phyloP scores from a whole-genome alignment of 1,140 invertebrate genomes.

The Eriocheir sinensis region DNA sequence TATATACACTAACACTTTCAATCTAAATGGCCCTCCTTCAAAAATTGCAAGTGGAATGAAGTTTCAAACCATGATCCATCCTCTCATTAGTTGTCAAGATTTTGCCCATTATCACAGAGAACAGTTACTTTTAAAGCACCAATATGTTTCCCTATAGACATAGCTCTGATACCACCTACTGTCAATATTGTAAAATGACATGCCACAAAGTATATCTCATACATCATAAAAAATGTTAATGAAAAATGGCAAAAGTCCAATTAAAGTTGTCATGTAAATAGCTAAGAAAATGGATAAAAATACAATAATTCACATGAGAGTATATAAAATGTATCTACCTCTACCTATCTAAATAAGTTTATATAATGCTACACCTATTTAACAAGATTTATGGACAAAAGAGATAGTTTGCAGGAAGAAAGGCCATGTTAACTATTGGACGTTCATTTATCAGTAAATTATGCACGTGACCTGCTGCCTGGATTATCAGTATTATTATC shows the following conservation, averaged over 20 bases:
- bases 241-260: background rate
- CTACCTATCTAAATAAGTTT: background rate
- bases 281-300: conserved; percentile 51
- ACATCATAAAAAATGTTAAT: conserved; percentile 41
- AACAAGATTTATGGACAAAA: conserved; percentile 62
- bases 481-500: conserved; percentile 42
- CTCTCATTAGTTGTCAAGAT: conserved; percentile 53
- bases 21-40: background rate
- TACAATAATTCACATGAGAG: conserved; percentile 46
- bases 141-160: conserved; percentile 54
- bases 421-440: conserved; percentile 68
- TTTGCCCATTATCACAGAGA: conserved; percentile 73
- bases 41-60: background rate
- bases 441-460: conserved; percentile 59
- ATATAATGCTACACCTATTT: conserved; percentile 59
- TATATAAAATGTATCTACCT: conserved; percentile 26
- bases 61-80: background rate
- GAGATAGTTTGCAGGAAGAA: conserved; percentile 50
- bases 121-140: conserved; percentile 75
- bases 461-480: conserved; percentile 68
- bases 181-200: conserved; percentile 54
- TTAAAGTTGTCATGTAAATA: conserved; percentile 26
- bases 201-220: conserved; percentile 21
- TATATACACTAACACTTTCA: background rate
- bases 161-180: conserved; percentile 48